Base-by-base conservation (phyloP, 2,113 vertebrate species). In the Strigops habroptila region DNA sequence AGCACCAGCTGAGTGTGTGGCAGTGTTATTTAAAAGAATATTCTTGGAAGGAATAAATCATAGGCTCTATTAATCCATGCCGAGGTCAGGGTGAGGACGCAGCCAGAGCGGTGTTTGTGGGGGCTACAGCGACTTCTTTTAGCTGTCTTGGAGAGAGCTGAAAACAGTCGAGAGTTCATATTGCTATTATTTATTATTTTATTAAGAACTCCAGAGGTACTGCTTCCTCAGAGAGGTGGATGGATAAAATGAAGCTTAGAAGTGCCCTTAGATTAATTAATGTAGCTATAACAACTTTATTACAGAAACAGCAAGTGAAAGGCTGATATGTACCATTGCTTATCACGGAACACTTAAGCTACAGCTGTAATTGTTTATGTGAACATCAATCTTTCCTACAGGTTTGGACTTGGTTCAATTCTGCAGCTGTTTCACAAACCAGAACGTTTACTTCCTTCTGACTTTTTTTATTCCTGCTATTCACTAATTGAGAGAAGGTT, bases 201-300 rank as follows among this genome's bases (percentile, higher is more conserved):
- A 4, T 31, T 4, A 28, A 59, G 53, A 77, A 6, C 5, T 88
- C 75, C 63, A 24, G 53, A 86, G 71, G 44, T 39, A 62, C 31
- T 1, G 59, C 64, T 87, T 59, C 74, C 70, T 63, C 0, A 0
- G 85, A 70, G 69, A 51, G 69, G 52, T 41, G 52, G 69, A 15
- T 77, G 86, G 79, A 64, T 79, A 59, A 77, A 77, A 41, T 0
- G 12, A 41, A 31, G 41, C 82, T 62, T 55, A 67, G 68, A 90
- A 94, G 86, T 91, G 68, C 86, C 86, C 89, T 94, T 41, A 76
- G 82, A 87, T 90, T 92, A 92, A 92, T 90, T 88, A 87, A 69
- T 59, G 69, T 67, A 84, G 82, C 86, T 92, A 1, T 90, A 90
- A 94, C 75, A 73, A 94, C 52, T 92, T 90, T 90, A 81, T 81